Evolutionary conservation across 2,888 invertebrate species (phyloP), one percentile per base, ranked within the genome.

Genomic region (Cerceris rybyensis): DNA sequence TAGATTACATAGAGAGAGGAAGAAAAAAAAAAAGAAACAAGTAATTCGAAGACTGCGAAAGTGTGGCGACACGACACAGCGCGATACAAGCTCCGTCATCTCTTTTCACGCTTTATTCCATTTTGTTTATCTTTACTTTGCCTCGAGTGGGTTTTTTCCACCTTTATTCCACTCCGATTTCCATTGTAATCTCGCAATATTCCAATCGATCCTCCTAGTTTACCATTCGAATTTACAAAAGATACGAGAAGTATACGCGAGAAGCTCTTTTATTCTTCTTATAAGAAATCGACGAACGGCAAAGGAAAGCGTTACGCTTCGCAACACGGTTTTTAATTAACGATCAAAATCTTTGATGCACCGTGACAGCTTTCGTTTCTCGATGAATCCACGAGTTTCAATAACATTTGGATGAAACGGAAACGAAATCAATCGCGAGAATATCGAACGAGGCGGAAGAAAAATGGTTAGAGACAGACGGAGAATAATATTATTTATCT

Each of bases 391-490:
- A 66, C 55, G 57, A 28, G 28, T 28, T 28, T 4, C 2, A 4
- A 28, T 28, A 28, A 28, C 28, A 28, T 28, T 28, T 4, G 28
- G 28, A 28, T 4, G 28, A 65, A 60, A 55, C 55, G 57, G 59
- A 75, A 75, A 42, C 41, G 75, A 76, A 75, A 76, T 28, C 17
- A 64, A 64, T 46, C 1, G 52, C 55, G n/a, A 66, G 66, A 52
- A 66, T 70, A 59, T 78, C 66, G 78, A 70, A 78, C 28, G 28
- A 70, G 70, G 61, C 55, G 63, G 78, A 77, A 67, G 78, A 77
- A 78, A 13, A 78, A 78, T 78, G 78, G 78, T 78, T 78, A 78
- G 50, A 76, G 65, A 75, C 58, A 63, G 64, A 77, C 78, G 78
- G 78, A 78, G 78, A 78, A 77, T 60, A 28, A 58, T 59, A 28